Evolutionary conservation across 1,140 invertebrate species (phyloP).

Genomic region (Magallana angulata): DNA sequence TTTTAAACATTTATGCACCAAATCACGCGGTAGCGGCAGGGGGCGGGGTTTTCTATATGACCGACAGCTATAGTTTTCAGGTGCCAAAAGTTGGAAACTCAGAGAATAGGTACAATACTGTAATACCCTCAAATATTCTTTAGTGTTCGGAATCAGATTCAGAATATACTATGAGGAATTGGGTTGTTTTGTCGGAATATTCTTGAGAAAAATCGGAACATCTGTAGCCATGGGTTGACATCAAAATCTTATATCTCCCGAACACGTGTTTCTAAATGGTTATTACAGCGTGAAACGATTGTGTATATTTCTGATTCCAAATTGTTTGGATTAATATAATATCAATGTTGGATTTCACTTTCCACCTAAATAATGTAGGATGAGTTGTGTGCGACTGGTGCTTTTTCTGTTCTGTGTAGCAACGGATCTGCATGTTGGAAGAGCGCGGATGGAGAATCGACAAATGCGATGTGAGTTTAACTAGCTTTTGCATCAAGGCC

Average conservation of each 20-base stretch:
- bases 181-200: background rate
- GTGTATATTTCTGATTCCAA: slow-evolving; percentile 34
- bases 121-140: background rate
- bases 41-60: background rate
- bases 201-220: background rate
- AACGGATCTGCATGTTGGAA: slow-evolving; percentile 28
- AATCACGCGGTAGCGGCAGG: background rate
- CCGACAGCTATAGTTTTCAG: slow-evolving; percentile 21
- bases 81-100: slow-evolving; percentile 27
- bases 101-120: slow-evolving; percentile 19
- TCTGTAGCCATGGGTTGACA: slow-evolving; percentile 13
- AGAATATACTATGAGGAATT: slow-evolving; percentile 13
- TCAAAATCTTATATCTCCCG: background rate
- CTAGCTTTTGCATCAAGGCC: slow-evolving; percentile 21
- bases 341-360: slow-evolving; percentile 28
- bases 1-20: background rate
- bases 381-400: slow-evolving; percentile 31
- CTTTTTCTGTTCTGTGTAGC: slow-evolving; percentile 12
- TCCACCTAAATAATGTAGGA: slow-evolving; percentile 25
- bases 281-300: slow-evolving; percentile 25
- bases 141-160: background rate
- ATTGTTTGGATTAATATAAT: slow-evolving; percentile 35
- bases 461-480: slow-evolving; percentile 24
- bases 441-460: slow-evolving; percentile 16
- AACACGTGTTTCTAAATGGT: background rate